Evolutionary conservation across 2,113 vertebrate species (phyloP), one percentile per base, ranked within the genome.

Genomic region (Tonatia bakeri): DNA sequence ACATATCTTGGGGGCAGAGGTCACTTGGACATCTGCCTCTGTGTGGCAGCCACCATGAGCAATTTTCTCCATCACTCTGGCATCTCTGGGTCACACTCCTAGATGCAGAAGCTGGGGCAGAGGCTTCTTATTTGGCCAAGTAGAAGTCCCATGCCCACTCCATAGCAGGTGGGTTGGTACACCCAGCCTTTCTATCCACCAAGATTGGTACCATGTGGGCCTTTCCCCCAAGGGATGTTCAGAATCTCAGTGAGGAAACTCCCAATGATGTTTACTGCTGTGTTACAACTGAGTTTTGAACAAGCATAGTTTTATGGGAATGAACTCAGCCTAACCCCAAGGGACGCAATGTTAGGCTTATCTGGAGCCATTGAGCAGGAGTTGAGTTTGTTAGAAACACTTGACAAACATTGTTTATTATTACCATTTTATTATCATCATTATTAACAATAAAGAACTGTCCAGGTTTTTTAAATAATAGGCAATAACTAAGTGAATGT

Each of bases 181-280:
- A 0, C 45, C 2, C 1, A 6, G 7, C 9, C 4, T 9, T 43
- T 7, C 19, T 31, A 0, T 36, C 65, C 38, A 24, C 28, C 19
- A 11, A 28, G 16, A 80, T 7, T 33, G 65, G 45, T 38, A 31
- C 8, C 38, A 7, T 16, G 20, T 3, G 5, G 26, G 20, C 15
- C 38, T 15, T 54, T 4, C 7, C 7, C 28, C n/a, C n/a, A 2
- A 17, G 1, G 5, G 40, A 33, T 31, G 45, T 17, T 61, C 33
- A 26, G 65, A 67, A 19, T 22, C 61, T 8, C 1, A 7, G 19
- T 19, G 36, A 54, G 17, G 19, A 86, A 36, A 3, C n/a, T 12
- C 26, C 0, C n/a, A 10, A 0, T 31, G 40, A 45, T 4, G 31
- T 65, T 73, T 40, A 16, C 5, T 1, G n/a, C 45, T 33, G 8